Evolutionary conservation across 2,888 invertebrate species (phyloP).

Genomic region (Sphinx pinastri): DNA sequence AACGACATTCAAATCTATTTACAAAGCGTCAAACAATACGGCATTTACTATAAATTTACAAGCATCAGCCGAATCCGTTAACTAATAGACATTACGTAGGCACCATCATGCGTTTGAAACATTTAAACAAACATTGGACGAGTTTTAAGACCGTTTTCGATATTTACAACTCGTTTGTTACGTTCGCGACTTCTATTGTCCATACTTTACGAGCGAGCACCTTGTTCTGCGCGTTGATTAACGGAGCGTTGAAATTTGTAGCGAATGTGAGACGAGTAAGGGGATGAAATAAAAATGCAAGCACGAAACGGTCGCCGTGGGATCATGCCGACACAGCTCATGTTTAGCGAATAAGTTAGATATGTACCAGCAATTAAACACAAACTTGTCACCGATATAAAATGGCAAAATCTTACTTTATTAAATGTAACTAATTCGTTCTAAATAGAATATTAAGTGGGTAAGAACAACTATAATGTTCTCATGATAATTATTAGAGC

Average conservation of each 20-base stretch:
- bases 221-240: slow-evolving; percentile 9
- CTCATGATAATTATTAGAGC: too few relatives aligned
- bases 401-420: too few relatives aligned
- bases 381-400: too few relatives aligned
- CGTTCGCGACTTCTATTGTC: slow-evolving; percentile 36
- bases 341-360: background rate
- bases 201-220: slow-evolving; percentile 35
- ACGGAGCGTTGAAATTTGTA: slow-evolving; percentile 13
- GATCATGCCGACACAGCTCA: background rate
- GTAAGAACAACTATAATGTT: too few relatives aligned
- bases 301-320: too few relatives aligned
- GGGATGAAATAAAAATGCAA: background rate
- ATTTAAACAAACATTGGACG: slow-evolving; percentile 44
- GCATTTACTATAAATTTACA: slow-evolving; percentile 3
- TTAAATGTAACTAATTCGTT: too few relatives aligned
- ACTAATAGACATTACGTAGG: slow-evolving; percentile 37
- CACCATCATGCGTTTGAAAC: slow-evolving; percentile 42
- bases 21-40: background rate
- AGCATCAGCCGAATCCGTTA: slow-evolving; percentile 2
- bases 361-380: background rate
- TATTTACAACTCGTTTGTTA: slow-evolving; percentile 39
- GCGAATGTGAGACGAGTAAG: background rate
- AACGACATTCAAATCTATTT: background rate
- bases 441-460: too few relatives aligned
- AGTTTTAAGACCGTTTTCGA: slow-evolving; percentile 40